These are phyloP conservation scores for Nixonia krombeini DNA, from an alignment of 1,140 invertebrate genomes.

Conservation along the genomic window DNA sequence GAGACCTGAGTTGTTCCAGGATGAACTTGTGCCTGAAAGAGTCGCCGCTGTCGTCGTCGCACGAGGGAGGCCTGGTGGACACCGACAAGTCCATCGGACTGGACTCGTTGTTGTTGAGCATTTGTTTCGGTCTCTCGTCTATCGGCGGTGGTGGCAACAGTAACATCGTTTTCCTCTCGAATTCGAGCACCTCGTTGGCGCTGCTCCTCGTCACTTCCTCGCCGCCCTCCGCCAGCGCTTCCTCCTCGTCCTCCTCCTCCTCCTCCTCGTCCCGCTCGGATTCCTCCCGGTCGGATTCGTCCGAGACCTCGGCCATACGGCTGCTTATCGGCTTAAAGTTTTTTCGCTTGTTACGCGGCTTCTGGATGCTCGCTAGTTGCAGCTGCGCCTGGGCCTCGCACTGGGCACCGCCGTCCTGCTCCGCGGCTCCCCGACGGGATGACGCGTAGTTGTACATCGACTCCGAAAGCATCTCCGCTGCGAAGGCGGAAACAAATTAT, in stretches of 20 bases:
- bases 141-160: slow-evolving; percentile 26
- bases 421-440: slow-evolving; percentile 61
- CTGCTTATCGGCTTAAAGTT: slow-evolving; percentile 75
- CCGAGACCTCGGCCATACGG: slow-evolving; percentile 71
- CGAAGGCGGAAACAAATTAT: too few relatives aligned
- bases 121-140: slow-evolving; percentile 62
- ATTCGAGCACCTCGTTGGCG: slow-evolving; percentile 61
- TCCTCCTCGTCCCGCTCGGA: slow-evolving; percentile 57
- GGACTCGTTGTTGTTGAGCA: slow-evolving; percentile 68
- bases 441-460: slow-evolving; percentile 71
- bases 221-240: slow-evolving; percentile 47
- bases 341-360: slow-evolving; percentile 73
- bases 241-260: slow-evolving; percentile 58
- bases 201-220: slow-evolving; percentile 47
- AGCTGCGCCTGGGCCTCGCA: slow-evolving; percentile 61
- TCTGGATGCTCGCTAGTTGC: slow-evolving; percentile 65
- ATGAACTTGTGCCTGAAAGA: slow-evolving; percentile 68
- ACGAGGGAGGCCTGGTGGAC: slow-evolving; percentile 64
- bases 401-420: slow-evolving; percentile 68
- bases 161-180: slow-evolving; percentile 64
- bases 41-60: slow-evolving; percentile 65
- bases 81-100: slow-evolving; percentile 69
- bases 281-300: slow-evolving; percentile 59
- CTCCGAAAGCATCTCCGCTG: slow-evolving; percentile 72
- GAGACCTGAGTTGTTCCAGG: slow-evolving; percentile 64